phyloP scores from a whole-genome alignment of 64 coral and sea anemone genomes.

The Dendronephthya gigantea region DNA sequence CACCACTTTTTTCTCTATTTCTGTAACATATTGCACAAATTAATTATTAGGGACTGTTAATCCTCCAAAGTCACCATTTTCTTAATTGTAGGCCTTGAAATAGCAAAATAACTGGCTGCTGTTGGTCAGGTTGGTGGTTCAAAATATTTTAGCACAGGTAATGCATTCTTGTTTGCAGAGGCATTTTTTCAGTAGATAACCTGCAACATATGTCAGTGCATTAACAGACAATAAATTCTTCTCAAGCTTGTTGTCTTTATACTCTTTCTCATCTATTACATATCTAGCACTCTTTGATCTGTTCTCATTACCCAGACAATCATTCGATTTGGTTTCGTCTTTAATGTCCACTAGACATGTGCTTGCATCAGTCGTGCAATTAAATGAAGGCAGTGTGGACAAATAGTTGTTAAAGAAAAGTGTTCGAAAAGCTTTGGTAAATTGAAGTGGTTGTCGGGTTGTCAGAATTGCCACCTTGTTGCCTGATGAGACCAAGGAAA shows the following conservation, averaged over 20 bases:
- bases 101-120: not conserved
- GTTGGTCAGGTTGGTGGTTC: not conserved
- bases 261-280: not conserved
- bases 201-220: not conserved
- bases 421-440: not conserved
- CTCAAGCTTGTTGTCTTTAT: not conserved
- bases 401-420: not conserved
- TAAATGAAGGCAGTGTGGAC: not conserved
- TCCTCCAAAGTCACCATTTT: not conserved
- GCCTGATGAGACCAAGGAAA: not conserved
- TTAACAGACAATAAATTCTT: not conserved
- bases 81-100: not conserved
- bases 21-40: not conserved
- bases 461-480: not conserved
- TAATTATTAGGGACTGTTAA: not conserved
- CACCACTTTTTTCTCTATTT: no score
- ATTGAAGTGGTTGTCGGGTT: not conserved
- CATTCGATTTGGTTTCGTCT: not conserved
- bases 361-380: not conserved
- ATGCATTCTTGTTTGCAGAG: not conserved
- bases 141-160: not conserved
- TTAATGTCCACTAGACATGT: not conserved
- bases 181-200: not conserved
- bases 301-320: not conserved
- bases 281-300: not conserved